A percentile compares a stretch with the other conserved stretches of the same genome.
Conservation (phyloP, 2,888 invertebrate species). For the Nebria salina region DNA sequence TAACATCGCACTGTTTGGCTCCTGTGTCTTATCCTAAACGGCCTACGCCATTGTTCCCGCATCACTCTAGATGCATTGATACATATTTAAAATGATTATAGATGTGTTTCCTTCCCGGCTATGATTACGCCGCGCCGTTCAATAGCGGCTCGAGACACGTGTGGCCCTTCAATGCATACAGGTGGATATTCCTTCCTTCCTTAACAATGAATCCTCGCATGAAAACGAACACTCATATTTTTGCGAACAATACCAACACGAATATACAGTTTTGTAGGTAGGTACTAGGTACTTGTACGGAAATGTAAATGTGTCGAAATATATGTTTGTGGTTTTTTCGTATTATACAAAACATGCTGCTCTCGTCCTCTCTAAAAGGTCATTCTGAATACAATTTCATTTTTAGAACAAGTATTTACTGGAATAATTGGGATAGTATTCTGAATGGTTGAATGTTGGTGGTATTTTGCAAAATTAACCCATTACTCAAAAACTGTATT, state of each 20-base stretch:
- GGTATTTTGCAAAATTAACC: not conserved
- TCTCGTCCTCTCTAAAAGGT: not conserved
- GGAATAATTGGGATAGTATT: not conserved
- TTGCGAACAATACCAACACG: not conserved
- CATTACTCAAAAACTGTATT: not conserved
- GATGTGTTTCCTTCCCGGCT: conserved; percentile 31
- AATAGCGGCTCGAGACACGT: not conserved
- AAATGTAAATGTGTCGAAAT: not conserved
- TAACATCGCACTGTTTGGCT: conserved; percentile 11
- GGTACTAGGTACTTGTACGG: not conserved
- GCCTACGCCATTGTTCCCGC: conserved; percentile 35
- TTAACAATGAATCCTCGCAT: not conserved
- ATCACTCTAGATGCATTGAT: conserved; percentile 47
- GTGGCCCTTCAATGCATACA: not conserved
- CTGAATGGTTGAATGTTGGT: not conserved
- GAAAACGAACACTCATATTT: not conserved
- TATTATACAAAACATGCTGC: not conserved
- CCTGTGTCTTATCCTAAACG: conserved; percentile 32
- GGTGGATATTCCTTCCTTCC: too few relatives aligned
- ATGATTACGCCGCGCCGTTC: conserved; percentile 7
- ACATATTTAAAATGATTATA: conserved; percentile 48
- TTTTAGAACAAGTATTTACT: not conserved
- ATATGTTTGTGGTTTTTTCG: not conserved
- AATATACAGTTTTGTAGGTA: not conserved
- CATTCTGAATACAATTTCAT: not conserved